Conservation (phyloP, 2,888 invertebrate genomes). For the Plagodis pulveraria region DNA sequence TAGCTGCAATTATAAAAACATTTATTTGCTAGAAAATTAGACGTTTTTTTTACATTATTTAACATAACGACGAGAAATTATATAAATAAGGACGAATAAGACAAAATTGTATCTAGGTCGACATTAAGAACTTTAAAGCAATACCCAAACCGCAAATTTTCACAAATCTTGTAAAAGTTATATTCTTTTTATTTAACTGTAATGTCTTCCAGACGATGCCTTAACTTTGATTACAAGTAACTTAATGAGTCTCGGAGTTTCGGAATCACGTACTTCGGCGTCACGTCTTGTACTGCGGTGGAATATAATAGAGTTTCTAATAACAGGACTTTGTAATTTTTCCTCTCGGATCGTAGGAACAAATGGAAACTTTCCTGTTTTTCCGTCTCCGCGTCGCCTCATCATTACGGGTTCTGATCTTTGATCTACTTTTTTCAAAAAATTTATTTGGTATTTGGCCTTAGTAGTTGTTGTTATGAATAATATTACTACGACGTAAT, state of each 20-base stretch:
- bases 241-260: constrained; percentile 47
- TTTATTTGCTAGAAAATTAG: too few relatives aligned
- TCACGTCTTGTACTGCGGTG: constrained; percentile 45
- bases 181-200: constrained; percentile 27
- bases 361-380: constrained; percentile 13
- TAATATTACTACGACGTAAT: too few relatives aligned
- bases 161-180: constrained; percentile 19
- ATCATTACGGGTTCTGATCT: constrained; percentile 8
- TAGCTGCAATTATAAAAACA: too few relatives aligned
- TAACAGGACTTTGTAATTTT: constrained; percentile 15
- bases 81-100: too few relatives aligned
- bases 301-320: constrained; percentile 31
- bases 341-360: constrained; percentile 4
- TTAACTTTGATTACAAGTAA: constrained; percentile 46
- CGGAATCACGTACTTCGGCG: constrained; percentile 52
- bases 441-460: too few relatives aligned
- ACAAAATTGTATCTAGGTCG: background rate
- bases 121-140: background rate
- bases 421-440: too few relatives aligned
- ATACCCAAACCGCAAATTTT: constrained; percentile 5
- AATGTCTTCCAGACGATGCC: constrained; percentile 21
- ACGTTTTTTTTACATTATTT: too few relatives aligned
- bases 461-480: too few relatives aligned
- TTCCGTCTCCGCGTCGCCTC: background rate
- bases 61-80: too few relatives aligned